These are phyloP conservation scores for Rhogogaster chlorosoma DNA, from an alignment of 2,888 invertebrate genomes.

Conservation along the genomic window DNA sequence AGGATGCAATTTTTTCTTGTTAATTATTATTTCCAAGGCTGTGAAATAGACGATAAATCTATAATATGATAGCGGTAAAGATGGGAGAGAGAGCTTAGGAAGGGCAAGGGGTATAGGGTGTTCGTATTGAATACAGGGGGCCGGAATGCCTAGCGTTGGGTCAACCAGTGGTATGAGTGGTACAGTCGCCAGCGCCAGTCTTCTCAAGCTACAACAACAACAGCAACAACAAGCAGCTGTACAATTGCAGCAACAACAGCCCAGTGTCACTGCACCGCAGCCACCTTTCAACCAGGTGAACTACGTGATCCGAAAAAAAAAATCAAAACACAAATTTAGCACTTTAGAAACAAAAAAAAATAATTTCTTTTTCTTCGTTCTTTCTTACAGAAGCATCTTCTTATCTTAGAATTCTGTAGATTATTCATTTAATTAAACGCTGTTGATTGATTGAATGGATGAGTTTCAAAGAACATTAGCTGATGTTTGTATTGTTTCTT, in stretches of 20 bases:
- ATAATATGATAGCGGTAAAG: conserved; percentile 50
- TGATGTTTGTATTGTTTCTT: neutral
- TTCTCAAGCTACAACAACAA: conserved; percentile 75
- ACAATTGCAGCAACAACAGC: conserved; percentile 73
- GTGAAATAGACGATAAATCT: conserved; percentile 49
- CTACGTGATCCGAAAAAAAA: conserved; percentile 63
- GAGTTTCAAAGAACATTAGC: conserved; percentile 10
- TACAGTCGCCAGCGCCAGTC: conserved; percentile 75
- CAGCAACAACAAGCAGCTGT: conserved; percentile 71
- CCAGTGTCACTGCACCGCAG: conserved; percentile 74
- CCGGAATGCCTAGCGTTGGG: conserved; percentile 75
- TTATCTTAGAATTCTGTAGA: neutral
- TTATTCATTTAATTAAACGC: neutral
- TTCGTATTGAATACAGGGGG: conserved; percentile 74
- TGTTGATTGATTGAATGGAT: neutral
- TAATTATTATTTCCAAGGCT: conserved; percentile 53
- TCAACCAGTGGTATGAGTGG: conserved; percentile 74
- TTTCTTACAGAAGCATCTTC: conserved; percentile 18
- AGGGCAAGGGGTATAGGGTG: conserved; percentile 69
- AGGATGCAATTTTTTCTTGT: neutral
- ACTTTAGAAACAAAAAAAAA: neutral
- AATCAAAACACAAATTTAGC: neutral
- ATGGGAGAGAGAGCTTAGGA: conserved; percentile 58
- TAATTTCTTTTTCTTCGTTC: neutral
- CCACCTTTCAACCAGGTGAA: conserved; percentile 77